A percentile compares a stretch with the other conserved stretches of the same genome.
These are phyloP conservation scores for Eptatretus atami DNA, from an alignment of 2,797 vertebrate genomes.

Conservation along the genomic window DNA sequence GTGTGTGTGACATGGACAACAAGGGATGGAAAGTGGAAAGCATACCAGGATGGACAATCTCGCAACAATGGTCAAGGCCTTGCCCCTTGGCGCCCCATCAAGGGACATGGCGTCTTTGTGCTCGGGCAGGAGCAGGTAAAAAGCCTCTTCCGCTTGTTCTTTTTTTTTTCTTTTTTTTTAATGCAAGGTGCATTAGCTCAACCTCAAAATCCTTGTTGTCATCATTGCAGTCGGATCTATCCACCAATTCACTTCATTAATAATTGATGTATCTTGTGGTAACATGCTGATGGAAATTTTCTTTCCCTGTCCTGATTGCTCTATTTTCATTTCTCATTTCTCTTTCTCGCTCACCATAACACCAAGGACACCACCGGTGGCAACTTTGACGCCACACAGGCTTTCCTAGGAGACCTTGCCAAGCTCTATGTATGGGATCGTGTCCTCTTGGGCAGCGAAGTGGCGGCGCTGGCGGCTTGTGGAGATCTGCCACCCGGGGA, in stretches of 20 bases:
- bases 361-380: not conserved
- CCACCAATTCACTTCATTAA: too few relatives aligned
- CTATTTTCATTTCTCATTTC: not conserved
- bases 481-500: not conserved
- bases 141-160: conserved; percentile 5
- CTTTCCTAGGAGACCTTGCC: not conserved
- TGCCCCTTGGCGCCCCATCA: conserved; percentile 94
- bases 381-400: not conserved
- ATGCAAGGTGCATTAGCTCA: too few relatives aligned
- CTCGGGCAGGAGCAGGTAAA: conserved; percentile 89
- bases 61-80: conserved; percentile 59
- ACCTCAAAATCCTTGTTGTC: too few relatives aligned
- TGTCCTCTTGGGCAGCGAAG: not conserved
- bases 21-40: conserved; percentile 75
- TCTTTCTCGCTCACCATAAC: not conserved
- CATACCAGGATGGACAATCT: conserved; percentile 61
- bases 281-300: too few relatives aligned
- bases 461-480: not conserved
- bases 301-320: not conserved
- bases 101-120: conserved; percentile 66
- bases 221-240: too few relatives aligned
- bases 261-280: too few relatives aligned
- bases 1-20: conserved; percentile 85
- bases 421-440: not conserved
- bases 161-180: too few relatives aligned